Evolutionary conservation across 1,140 invertebrate species (phyloP).

Genomic region (Leptopilina clavipes): DNA sequence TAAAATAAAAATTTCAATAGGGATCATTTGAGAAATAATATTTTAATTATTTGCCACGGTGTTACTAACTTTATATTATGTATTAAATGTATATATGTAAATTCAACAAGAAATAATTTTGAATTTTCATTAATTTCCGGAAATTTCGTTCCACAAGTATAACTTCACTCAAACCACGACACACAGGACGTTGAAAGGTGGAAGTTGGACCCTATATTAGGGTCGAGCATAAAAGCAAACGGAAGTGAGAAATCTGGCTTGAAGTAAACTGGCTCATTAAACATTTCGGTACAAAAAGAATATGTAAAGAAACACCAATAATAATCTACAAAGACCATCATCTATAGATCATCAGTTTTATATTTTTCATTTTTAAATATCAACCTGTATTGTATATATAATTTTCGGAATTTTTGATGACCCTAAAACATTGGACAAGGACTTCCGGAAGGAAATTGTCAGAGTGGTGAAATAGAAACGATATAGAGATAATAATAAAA

Average conservation of each 20-base stretch:
- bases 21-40: too few relatives aligned
- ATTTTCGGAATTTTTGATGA: too few relatives aligned
- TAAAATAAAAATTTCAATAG: too few relatives aligned
- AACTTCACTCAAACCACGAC: not conserved
- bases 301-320: not conserved
- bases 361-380: not conserved
- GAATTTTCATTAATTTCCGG: slow-evolving; percentile 24
- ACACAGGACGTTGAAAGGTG: slow-evolving; percentile 25
- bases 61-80: too few relatives aligned
- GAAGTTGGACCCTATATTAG: slow-evolving; percentile 11
- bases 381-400: too few relatives aligned
- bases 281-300: slow-evolving; percentile 23
- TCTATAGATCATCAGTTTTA: not conserved
- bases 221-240: slow-evolving; percentile 14
- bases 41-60: too few relatives aligned
- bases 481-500: too few relatives aligned
- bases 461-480: too few relatives aligned
- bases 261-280: slow-evolving; percentile 28
- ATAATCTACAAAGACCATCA: not conserved
- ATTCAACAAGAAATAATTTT: not conserved
- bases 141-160: slow-evolving; percentile 21
- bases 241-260: slow-evolving; percentile 21
- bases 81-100: too few relatives aligned
- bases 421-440: not conserved
- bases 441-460: too few relatives aligned